phyloP scores from a whole-genome alignment of 2,113 vertebrate species.

The Neodontobutis hainanensis region DNA sequence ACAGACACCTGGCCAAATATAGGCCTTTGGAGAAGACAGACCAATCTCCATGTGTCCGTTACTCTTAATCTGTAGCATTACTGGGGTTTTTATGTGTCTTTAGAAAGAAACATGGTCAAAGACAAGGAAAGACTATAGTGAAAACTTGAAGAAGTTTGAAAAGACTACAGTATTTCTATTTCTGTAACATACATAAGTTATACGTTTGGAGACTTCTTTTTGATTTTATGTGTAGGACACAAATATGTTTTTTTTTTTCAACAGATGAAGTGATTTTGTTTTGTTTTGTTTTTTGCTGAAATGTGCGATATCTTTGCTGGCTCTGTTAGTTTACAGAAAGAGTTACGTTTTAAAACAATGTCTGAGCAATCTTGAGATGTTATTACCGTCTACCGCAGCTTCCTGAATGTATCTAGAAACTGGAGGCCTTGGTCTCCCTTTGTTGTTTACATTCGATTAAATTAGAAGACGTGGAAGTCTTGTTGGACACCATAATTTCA shows the following conservation, averaged over 20 bases:
- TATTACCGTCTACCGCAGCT: background rate
- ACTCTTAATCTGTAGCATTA: background rate
- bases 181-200: no score
- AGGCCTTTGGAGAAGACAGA: conserved; percentile 6
- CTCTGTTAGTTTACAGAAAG: background rate
- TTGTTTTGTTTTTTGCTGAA: no score
- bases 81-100: background rate
- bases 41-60: background rate
- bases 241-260: background rate
- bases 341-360: background rate
- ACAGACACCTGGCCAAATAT: conserved; percentile 35
- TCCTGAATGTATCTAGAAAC: background rate
- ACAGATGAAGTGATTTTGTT: no score
- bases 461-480: no score
- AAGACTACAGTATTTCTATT: no score
- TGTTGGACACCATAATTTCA: no score
- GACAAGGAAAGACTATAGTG: no score
- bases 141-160: no score
- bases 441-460: background rate
- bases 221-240: no score
- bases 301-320: background rate
- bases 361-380: background rate
- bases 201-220: no score
- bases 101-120: background rate
- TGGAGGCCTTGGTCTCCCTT: conserved; percentile 5